Evolutionary conservation across 1,140 invertebrate genomes (phyloP), one percentile per base, ranked within the genome.

Genomic region (Chelonus insularis): DNA sequence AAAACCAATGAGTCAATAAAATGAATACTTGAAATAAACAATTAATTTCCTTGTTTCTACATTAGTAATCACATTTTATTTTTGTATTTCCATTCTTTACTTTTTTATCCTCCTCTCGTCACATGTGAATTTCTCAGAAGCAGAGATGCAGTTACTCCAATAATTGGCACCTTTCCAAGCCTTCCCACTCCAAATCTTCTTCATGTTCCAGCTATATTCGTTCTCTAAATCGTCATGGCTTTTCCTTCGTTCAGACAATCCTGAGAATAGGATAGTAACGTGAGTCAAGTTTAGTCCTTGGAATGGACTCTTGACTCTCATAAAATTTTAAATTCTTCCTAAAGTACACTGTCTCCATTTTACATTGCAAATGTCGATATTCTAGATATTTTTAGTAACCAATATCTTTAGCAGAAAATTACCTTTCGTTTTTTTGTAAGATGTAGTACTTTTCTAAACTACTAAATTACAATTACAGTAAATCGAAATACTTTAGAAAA

Each of bases 181-280:
- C 56, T 63, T 58, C 9, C 11, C 18, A 11, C n/a, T 50, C 20
- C 16, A 23, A 39, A 52, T 64, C 45, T 56, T 65, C 69, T 71
- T 72, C 70, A 72, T 70, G 65, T 72, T 60, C 68, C 64, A 63
- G 68, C 69, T 74, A 74, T 71, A 74, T 74, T 74, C 71, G 68
- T 66, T 55, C 63, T 67, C 43, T 45, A 62, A 59, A 45, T 62
- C 43, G 34, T 48, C 57, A 37, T 21, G 8, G 18, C 21, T 21
- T 58, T 60, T 65, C 62, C 69, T 62, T 66, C 60, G 48, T 67
- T 57, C 25, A 36, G 68, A 65, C 52, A 62, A 63, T 71, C 57
- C 45, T 51, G 4, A 48, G 34, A 51, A 59, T 37, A 36, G 32
- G 45, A 59, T 59, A 51, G 39, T 39, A 59, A 25, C 11, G 45